Conservation (phyloP, 2,797 vertebrate species). For the Poeciliopsis presidionis region DNA sequence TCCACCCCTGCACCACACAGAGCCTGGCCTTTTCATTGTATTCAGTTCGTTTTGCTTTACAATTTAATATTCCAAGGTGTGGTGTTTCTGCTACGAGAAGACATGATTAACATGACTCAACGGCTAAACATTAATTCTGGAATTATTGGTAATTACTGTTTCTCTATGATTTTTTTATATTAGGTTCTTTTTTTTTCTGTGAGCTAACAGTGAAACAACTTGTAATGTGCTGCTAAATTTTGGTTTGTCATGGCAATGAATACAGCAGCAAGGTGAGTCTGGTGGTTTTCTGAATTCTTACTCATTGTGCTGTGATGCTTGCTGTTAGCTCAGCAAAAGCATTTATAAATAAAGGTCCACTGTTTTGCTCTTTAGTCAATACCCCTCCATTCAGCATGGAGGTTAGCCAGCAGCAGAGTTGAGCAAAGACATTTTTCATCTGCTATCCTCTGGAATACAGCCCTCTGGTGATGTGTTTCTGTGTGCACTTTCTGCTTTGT, state of each 20-base stretch:
- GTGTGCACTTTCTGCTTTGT: constrained; percentile 22
- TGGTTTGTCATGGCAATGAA: constrained; percentile 16
- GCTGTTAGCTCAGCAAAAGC: constrained; percentile 37
- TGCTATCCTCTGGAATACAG: constrained; percentile 40
- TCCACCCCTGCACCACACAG: too few species aligned
- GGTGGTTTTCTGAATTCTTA: constrained; percentile 12
- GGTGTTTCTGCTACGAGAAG: constrained; percentile 23
- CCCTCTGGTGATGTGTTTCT: constrained; percentile 33
- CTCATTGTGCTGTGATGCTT: constrained; percentile 28
- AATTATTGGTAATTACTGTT: constrained; percentile 25
- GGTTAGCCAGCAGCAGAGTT: constrained; percentile 52
- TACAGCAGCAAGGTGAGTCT: not conserved
- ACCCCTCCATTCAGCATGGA: constrained; percentile 45
- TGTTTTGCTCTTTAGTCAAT: constrained; percentile 40
- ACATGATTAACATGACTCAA: constrained; percentile 2
- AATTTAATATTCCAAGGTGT: constrained; percentile 11
- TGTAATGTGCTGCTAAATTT: constrained; percentile 21
- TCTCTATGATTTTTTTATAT: constrained; percentile 9
- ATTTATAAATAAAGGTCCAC: constrained; percentile 57
- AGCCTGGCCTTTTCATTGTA: too few species aligned
- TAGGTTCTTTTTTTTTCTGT: not conserved
- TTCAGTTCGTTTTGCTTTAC: not conserved
- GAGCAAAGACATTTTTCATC: constrained; percentile 54
- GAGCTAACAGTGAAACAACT: constrained; percentile 7
- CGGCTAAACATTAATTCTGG: constrained; percentile 31